Conservation (phyloP, 2,888 invertebrate genomes). For the Heteromyza rotundicornis region DNA sequence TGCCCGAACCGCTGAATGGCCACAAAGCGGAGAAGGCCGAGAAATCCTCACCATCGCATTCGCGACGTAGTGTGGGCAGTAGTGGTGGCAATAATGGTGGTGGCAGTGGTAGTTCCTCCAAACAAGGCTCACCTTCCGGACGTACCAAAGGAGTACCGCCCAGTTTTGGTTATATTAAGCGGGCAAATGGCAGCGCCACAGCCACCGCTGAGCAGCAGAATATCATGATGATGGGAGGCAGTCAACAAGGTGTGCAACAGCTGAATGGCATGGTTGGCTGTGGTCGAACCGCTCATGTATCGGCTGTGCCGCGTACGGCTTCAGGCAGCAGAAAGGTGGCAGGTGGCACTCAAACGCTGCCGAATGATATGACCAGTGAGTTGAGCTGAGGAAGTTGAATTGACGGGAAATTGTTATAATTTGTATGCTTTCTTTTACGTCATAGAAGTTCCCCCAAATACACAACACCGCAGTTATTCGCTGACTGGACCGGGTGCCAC, state of each 20-base stretch:
- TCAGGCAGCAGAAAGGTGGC: constrained; percentile 79
- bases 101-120: constrained; percentile 47
- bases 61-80: constrained; percentile 50
- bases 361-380: constrained; percentile 74
- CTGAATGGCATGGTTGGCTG: constrained; percentile 39
- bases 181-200: constrained; percentile 70
- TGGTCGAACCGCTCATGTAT: constrained; percentile 80
- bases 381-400: constrained; percentile 27
- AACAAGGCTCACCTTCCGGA: constrained; percentile 53
- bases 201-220: constrained; percentile 62
- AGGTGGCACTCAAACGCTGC: constrained; percentile 88
- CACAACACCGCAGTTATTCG: constrained; percentile 84
- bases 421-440: too few species aligned
- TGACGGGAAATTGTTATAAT: neutral
- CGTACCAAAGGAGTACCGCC: constrained; percentile 81
- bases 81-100: constrained; percentile 54
- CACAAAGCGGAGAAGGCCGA: constrained; percentile 60
- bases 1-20: constrained; percentile 58
- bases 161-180: constrained; percentile 84
- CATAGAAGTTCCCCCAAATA: constrained; percentile 69
- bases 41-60: constrained; percentile 61
- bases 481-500: constrained; percentile 84
- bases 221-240: constrained; percentile 48
- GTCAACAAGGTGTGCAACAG: constrained; percentile 19
- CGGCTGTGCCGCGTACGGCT: constrained; percentile 76